Evolutionary conservation across 2,113 vertebrate species (phyloP), one percentile per base, ranked within the genome.

Genomic region (Epinephelus fuscoguttatus): DNA sequence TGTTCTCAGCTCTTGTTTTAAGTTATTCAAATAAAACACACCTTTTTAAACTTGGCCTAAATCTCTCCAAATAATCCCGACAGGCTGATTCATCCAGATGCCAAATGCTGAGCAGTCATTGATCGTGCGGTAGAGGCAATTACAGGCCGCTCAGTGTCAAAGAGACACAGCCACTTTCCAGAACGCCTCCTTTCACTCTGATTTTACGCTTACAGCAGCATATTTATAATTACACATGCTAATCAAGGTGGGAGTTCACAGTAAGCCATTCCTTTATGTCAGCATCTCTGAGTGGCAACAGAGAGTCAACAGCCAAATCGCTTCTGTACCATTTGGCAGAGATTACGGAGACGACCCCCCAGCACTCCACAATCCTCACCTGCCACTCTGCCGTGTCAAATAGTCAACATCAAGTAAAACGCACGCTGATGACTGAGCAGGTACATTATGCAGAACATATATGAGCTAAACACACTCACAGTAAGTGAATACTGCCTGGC

Each of bases 161-260:
- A 71, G 91, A 82, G 78, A 86, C 72, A 73, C 81, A 71, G 70
- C 68, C 82, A 53, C 74, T 91, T 66, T 89, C 52, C 89, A 74
- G 66, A 83, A 84, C 30, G 18, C 70, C 83, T 87, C 75, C 75
- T 78, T 84, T 82, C 68, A 63, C 57, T 84, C 63, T 67, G 61
- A 82, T 87, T 92, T 93, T 92, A 91, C 81, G 87, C 92, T 83
- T 89, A 92, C 69, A 10, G 81, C 84, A 88, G 93, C 87, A 91
- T 80, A 91, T 91, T 90, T 91, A 92, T 95, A 95, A 95, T 96
- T 95, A 91, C 91, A 88, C 84, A 91, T 93, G 92, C 90, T 94
- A 94, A 95, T 95, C 90, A 93, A 89, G 92, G 92, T 93, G 89
- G 89, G 90, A 89, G 94, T 93, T 95, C 93, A 93, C 87, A 89